Base-by-base conservation (phyloP, 2,797 vertebrate genomes). In the Hozukius guyotensis region DNA sequence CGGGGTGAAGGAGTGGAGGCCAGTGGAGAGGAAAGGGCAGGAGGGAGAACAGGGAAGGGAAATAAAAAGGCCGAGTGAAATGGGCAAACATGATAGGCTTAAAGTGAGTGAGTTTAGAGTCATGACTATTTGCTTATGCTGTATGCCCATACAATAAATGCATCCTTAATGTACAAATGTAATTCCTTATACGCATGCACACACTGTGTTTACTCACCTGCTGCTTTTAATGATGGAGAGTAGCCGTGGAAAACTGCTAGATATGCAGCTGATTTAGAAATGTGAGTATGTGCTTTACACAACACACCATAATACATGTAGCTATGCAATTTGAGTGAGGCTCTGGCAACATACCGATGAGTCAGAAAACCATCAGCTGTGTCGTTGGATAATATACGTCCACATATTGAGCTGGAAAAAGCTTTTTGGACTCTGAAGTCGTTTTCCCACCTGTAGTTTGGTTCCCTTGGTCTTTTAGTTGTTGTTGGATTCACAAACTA, bases 221-320 rank as follows among this genome's bases (percentile, higher is more conserved):
- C 76, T 77, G 72, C 67, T 81, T 82, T 77, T 80, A 65, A 82
- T 81, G 63, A 72, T 49, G 34, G 13, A 61, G 20, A n/a, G 13
- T 5, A 61, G 57, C 22, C 0, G 11, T n/a, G 29, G 27, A 60
- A 67, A 81, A 68, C 14, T 63, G 27, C 16, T 22, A 49, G 57
- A 60, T 78, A 72, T 78, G 20, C 34, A 56, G 59, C 71, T 24
- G 70, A 42, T 78, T 63, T 65, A 66, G 60, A 65, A 31, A 25
- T 67, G 71, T 55, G 20, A n/a, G 42, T 62, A 32, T 77, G 55
- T 68, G 75, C 42, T 72, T 27, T 25, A n/a, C 67, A 70, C 52
- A 34, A 9, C 29, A 56, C 32, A 16, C 61, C 34, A 10, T n/a
- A 53, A 18, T 24, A 29, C 61, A 62, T 12, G 10, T 10, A 56